These are phyloP conservation scores for Troides aeacus DNA, from an alignment of 2,888 invertebrate genomes.

Conservation along the genomic window DNA sequence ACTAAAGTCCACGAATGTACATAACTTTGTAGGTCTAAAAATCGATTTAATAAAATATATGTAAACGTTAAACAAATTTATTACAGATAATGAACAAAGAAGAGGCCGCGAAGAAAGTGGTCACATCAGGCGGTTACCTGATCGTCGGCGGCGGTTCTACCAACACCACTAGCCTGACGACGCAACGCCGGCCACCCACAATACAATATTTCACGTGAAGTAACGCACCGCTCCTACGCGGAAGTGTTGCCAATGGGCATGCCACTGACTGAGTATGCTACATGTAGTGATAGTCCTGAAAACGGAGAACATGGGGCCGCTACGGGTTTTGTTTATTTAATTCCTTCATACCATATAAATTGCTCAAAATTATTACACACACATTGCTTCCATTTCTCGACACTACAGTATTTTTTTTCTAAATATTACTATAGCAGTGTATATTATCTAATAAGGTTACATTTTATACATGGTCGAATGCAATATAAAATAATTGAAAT, in stretches of 20 bases:
- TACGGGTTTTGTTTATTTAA: not conserved
- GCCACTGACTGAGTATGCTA: not conserved
- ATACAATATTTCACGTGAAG: constrained; percentile 57
- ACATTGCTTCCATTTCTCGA: not conserved
- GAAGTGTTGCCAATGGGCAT: constrained; percentile 4
- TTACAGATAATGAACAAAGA: constrained; percentile 56
- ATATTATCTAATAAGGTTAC: not conserved
- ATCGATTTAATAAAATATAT: not conserved
- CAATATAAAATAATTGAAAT: not conserved
- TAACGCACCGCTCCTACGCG: not conserved
- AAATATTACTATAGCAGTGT: not conserved
- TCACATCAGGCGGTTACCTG: constrained; percentile 69
- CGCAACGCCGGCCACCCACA: constrained; percentile 45
- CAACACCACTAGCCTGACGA: constrained; percentile 25
- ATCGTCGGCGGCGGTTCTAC: constrained; percentile 51
- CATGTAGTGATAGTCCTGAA: not conserved
- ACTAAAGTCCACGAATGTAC: too few relatives aligned
- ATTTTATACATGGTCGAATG: not conserved
- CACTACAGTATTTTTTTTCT: not conserved
- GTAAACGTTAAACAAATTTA: not conserved
- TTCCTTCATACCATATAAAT: not conserved
- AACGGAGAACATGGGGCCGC: not conserved
- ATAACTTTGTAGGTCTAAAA: too few relatives aligned
- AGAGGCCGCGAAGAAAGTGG: constrained; percentile 58
- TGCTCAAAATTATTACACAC: not conserved